Evolutionary conservation across 2,113 vertebrate species (phyloP).

Genomic region (Merops nubicus): DNA sequence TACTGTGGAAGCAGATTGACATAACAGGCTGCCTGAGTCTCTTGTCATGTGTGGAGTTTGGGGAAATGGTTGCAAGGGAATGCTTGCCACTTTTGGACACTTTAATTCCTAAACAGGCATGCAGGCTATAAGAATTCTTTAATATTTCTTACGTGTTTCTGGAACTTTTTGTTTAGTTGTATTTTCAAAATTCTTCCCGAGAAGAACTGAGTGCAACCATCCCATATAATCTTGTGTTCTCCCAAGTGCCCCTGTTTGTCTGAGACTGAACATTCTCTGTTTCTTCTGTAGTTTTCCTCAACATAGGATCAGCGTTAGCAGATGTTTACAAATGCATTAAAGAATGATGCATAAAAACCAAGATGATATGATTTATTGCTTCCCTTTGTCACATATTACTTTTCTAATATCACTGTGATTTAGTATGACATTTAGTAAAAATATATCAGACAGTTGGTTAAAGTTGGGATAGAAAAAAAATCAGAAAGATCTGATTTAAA

Average conservation of each 20-base stretch:
- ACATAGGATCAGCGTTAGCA: background rate
- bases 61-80: background rate
- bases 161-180: background rate
- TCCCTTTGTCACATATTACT: background rate
- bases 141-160: background rate
- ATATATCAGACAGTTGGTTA: background rate
- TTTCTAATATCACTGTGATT: background rate
- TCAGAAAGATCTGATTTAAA: background rate
- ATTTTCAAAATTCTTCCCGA: background rate
- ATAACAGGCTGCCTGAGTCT: background rate
- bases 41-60: background rate
- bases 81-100: background rate
- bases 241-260: rapidly evolving
- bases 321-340: background rate
- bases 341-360: background rate
- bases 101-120: background rate
- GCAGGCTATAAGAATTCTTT: rapidly evolving
- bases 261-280: background rate
- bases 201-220: rapidly evolving
- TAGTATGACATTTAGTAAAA: background rate
- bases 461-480: background rate
- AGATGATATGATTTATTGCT: background rate
- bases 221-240: rapidly evolving
- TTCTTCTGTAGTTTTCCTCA: background rate
- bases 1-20: background rate